Percentiles rank a stretch among this genome's conserved stretches.
phyloP scores from a whole-genome alignment of 2,113 vertebrate genomes.

The Taxidea taxus region DNA sequence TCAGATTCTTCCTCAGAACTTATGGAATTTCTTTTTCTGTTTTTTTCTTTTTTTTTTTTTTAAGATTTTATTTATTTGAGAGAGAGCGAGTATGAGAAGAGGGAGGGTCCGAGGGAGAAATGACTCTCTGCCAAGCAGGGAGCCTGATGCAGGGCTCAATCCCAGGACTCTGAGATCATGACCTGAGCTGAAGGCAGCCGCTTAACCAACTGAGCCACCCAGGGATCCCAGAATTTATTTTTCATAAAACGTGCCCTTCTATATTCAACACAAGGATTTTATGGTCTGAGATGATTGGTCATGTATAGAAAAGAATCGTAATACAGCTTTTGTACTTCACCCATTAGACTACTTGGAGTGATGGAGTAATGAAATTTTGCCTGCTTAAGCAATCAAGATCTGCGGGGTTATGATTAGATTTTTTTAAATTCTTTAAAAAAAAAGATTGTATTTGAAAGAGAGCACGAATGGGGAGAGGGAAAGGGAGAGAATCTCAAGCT shows the following conservation, averaged over 20 bases:
- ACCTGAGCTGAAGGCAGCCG: no score
- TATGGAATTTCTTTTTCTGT: neutral
- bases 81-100: no score
- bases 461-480: neutral
- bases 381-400: neutral
- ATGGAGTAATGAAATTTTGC: neutral
- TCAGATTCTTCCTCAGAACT: neutral
- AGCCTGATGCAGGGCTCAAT: no score
- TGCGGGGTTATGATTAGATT: neutral
- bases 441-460: no score
- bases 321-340: neutral
- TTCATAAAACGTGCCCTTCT: slow-evolving; percentile 1
- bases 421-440: no score
- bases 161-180: no score
- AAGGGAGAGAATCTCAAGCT: neutral
- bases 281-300: neutral
- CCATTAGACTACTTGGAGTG: neutral
- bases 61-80: no score
- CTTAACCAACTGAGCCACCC: no score
- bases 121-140: no score
- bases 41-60: no score
- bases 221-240: neutral
- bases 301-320: neutral
- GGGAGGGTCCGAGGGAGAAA: no score
- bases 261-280: neutral